phyloP scores from a whole-genome alignment of 2,113 vertebrate genomes.

The Coregonus clupeaformis region DNA sequence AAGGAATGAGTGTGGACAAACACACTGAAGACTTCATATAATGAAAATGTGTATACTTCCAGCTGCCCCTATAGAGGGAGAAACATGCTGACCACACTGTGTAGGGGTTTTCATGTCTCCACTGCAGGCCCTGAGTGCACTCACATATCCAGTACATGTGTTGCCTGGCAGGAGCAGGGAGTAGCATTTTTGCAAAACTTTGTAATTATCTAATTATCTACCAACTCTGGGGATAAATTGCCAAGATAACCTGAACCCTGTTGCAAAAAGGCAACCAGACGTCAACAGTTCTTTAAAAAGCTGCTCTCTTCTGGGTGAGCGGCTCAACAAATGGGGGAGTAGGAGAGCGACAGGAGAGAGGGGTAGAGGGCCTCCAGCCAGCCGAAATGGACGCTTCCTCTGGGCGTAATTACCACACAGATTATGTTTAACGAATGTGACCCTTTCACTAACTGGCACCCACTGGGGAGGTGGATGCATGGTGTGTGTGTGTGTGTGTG shows the following conservation, averaged over 20 bases:
- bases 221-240: constrained; percentile 20
- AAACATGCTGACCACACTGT: background rate
- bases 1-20: too few relatives aligned
- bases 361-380: constrained; percentile 13
- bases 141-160: too few relatives aligned
- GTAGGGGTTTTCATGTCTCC: too few relatives aligned
- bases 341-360: background rate
- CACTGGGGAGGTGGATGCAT: constrained; percentile 5
- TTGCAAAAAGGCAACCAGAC: constrained; percentile 3
- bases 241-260: constrained; percentile 27
- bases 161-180: too few relatives aligned
- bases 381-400: constrained; percentile 31
- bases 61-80: too few relatives aligned
- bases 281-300: constrained; percentile 31
- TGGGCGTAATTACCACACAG: constrained; percentile 30
- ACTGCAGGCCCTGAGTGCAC: too few relatives aligned
- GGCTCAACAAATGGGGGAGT: background rate
- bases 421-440: constrained; percentile 19
- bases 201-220: constrained; percentile 22
- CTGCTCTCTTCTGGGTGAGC: constrained; percentile 4
- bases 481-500: constrained; percentile 8
- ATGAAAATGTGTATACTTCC: too few relatives aligned
- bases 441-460: constrained; percentile 15
- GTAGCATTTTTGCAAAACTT: too few relatives aligned
- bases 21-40: too few relatives aligned